These are phyloP conservation scores for Podarcis siculus DNA, from an alignment of 2,797 vertebrate species.

Conservation along the genomic window DNA sequence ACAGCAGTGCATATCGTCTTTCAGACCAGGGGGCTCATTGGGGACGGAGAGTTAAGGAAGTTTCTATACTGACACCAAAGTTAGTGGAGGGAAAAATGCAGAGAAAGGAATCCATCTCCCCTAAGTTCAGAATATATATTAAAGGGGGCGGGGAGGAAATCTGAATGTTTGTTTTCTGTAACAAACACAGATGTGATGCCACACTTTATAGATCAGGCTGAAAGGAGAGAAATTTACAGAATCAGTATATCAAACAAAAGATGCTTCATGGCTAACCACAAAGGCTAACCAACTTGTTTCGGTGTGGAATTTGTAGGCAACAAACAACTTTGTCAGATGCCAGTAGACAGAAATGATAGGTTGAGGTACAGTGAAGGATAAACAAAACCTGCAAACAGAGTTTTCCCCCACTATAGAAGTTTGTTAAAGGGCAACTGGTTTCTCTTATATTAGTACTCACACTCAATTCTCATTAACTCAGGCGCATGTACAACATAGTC, in stretches of 20 bases:
- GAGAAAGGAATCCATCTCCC: constrained; percentile 36
- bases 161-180: rapidly evolving
- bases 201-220: neutral
- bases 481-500: rapidly evolving
- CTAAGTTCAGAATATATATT: neutral
- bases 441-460: neutral
- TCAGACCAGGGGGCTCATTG: constrained; percentile 16
- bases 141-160: neutral
- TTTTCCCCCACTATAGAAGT: neutral
- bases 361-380: neutral
- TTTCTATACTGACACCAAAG: neutral
- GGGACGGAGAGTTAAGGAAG: constrained; percentile 24
- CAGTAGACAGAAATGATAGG: neutral
- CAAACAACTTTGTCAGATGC: neutral
- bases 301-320: neutral
- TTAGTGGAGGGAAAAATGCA: constrained; percentile 20
- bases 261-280: neutral
- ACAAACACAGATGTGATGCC: neutral
- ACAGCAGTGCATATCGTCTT: neutral
- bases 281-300: neutral
- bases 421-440: neutral
- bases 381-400: neutral
- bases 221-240: neutral
- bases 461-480: neutral
- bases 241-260: neutral